Conservation (phyloP, 2,888 invertebrate genomes). For the Dusona sp. region DNA sequence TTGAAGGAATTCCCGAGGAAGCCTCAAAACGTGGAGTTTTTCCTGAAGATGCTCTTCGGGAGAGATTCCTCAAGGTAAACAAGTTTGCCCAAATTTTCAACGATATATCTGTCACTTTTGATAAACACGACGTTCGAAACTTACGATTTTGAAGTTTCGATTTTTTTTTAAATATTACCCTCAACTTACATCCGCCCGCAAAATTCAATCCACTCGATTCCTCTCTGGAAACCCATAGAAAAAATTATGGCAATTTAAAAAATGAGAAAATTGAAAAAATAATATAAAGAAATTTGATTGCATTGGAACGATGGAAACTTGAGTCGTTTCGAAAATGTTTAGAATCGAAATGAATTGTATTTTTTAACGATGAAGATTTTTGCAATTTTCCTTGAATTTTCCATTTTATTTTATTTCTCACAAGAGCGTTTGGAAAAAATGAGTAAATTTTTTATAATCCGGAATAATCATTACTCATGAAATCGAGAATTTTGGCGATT, state of each 20-base stretch:
- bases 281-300: no score
- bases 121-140: not conserved
- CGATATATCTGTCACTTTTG: not conserved
- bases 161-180: not conserved
- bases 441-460: not conserved
- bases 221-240: not conserved
- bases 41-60: conserved; percentile 94
- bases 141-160: not conserved
- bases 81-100: conserved; percentile 17
- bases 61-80: conserved; percentile 91
- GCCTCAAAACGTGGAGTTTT: conserved; percentile 93
- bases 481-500: not conserved
- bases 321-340: no score
- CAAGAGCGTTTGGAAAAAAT: not conserved
- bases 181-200: not conserved
- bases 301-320: no score
- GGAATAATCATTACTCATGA: not conserved
- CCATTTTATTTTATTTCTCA: not conserved
- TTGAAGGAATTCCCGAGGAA: conserved; percentile 91
- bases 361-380: not conserved
- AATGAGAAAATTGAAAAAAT: not conserved
- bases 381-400: not conserved
- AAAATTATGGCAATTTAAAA: not conserved
- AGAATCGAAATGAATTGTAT: no score
- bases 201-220: not conserved